Evolutionary conservation across 2,888 invertebrate genomes (phyloP).

Genomic region (Acholoe squamosa): DNA sequence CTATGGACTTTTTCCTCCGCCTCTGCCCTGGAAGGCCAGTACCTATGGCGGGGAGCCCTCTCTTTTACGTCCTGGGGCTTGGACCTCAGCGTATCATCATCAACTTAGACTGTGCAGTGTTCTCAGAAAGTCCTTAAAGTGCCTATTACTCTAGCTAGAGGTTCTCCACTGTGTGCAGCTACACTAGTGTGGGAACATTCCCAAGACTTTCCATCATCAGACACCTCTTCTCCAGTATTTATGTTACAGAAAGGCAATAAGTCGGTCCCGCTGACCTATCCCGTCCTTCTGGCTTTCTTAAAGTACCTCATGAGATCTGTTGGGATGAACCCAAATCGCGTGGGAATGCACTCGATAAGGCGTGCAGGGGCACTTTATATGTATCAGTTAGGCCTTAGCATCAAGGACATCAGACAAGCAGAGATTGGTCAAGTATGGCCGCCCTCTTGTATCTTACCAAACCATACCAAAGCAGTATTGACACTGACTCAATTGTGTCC

Average conservation of each 20-base stretch:
- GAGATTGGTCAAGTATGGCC: too few species aligned
- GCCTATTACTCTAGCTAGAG: not conserved
- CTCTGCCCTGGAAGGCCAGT: too few species aligned
- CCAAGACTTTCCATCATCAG: not conserved
- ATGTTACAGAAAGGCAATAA: not conserved
- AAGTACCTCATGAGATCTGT: too few species aligned
- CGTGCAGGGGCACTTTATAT: too few species aligned
- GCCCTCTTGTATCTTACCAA: too few species aligned
- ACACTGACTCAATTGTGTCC: too few species aligned
- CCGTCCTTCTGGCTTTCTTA: not conserved
- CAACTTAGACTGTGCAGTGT: not conserved
- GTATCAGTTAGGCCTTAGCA: too few species aligned
- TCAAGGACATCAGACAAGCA: too few species aligned
- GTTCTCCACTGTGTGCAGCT: not conserved
- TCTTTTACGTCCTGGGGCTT: not conserved
- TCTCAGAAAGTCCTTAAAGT: not conserved
- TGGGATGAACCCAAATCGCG: too few species aligned
- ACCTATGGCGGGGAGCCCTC: not conserved
- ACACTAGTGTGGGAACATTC: not conserved
- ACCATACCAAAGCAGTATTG: too few species aligned
- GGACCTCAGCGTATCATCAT: not conserved
- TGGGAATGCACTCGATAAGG: too few species aligned
- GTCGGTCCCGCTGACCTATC: not conserved
- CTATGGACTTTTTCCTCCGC: too few species aligned
- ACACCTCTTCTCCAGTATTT: not conserved